phyloP scores from a whole-genome alignment of 2,888 invertebrate genomes.

The Amphipoea lucens region DNA sequence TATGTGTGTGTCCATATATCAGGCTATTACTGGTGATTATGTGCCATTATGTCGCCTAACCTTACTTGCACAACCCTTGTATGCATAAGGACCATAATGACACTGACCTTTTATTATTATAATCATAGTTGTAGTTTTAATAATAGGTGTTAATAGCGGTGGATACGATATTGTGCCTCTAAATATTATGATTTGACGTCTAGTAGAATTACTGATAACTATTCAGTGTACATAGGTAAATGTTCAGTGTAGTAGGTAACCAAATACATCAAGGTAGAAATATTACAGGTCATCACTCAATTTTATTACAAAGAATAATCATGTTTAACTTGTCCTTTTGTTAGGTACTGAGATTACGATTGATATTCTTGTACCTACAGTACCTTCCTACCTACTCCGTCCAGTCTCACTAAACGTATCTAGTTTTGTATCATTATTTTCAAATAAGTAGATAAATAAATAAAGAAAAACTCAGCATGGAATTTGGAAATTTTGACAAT shows the following conservation, averaged over 20 bases:
- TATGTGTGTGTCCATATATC: slow-evolving; percentile 65
- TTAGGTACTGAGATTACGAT: not conserved
- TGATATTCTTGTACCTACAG: not conserved
- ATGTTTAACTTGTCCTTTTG: not conserved
- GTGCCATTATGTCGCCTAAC: slow-evolving; percentile 69
- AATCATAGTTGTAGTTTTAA: slow-evolving; percentile 45
- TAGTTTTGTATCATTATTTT: not conserved
- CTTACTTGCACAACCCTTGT: slow-evolving; percentile 68
- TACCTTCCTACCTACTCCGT: not conserved
- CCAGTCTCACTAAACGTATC: too few species aligned
- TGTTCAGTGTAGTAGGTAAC: not conserved
- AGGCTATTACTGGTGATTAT: slow-evolving; percentile 66
- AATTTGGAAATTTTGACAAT: not conserved
- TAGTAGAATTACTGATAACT: not conserved
- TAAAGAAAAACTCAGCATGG: too few species aligned
- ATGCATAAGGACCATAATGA: slow-evolving; percentile 59
- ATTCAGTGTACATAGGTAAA: not conserved
- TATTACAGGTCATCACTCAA: not conserved
- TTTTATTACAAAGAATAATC: not conserved
- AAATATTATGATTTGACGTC: slow-evolving; percentile 1
- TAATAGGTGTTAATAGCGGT: slow-evolving; percentile 30
- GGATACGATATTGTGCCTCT: slow-evolving; percentile 30
- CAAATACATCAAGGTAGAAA: slow-evolving; percentile 1
- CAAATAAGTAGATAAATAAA: not conserved
- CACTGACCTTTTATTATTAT: slow-evolving; percentile 62